phyloP scores from a whole-genome alignment of 2,113 vertebrate species.

The Eubucco bourcierii region DNA sequence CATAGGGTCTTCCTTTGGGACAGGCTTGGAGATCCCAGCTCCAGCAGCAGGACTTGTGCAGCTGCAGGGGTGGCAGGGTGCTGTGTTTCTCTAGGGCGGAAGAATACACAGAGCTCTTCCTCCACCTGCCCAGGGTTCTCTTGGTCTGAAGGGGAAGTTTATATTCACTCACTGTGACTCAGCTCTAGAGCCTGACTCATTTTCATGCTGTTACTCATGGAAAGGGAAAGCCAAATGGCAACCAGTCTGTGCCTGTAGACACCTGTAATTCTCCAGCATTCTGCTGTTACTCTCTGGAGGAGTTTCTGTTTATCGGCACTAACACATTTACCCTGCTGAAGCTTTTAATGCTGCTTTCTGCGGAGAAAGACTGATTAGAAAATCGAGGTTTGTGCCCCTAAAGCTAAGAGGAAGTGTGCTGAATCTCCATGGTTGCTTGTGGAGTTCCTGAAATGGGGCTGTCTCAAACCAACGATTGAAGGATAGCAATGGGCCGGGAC shows the following conservation, averaged over 20 bases:
- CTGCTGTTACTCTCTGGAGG: not conserved
- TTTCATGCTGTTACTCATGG: constrained; percentile 44
- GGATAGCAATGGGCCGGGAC: not conserved
- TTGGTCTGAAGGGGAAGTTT: constrained; percentile 2
- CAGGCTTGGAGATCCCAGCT: not conserved
- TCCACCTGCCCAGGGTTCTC: constrained; percentile 23
- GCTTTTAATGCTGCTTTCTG: not conserved
- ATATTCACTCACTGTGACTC: constrained; percentile 13
- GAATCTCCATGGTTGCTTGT: not conserved
- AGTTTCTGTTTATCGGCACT: not conserved
- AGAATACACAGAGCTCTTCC: not conserved
- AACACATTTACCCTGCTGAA: not conserved
- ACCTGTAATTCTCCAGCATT: constrained; percentile 54
- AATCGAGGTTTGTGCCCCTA: not conserved
- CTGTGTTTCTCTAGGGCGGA: not conserved
- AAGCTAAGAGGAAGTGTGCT: not conserved
- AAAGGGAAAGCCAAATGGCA: constrained; percentile 42
- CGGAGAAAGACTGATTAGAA: not conserved
- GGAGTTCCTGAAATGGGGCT: not conserved
- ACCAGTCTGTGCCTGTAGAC: constrained; percentile 59
- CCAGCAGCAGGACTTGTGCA: not conserved
- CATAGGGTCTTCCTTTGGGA: not conserved
- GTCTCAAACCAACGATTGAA: not conserved
- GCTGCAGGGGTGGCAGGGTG: not conserved
- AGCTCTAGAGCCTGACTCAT: constrained; percentile 31